Percentiles rank a stretch among this genome's conserved stretches.
Conservation (phyloP, 2,113 vertebrate species). For the Semnopithecus entellus region DNA sequence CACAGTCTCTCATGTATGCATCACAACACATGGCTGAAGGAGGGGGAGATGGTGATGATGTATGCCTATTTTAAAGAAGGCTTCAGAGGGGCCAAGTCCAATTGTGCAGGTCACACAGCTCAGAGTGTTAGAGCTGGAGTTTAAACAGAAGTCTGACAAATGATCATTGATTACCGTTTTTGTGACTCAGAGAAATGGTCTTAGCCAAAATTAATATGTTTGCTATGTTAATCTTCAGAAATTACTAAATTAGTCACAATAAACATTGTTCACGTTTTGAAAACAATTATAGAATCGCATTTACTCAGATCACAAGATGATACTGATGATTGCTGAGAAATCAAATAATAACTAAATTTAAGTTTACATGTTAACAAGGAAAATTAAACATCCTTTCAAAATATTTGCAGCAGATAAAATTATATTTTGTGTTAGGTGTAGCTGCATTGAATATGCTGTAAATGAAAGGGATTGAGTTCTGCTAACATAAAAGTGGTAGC, state of each 20-base stretch:
- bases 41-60: not conserved
- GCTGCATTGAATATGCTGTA: not conserved
- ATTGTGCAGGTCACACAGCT: not conserved
- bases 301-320: not conserved
- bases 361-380: not conserved
- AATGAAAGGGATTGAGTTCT: not conserved
- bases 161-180: not conserved
- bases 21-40: not conserved
- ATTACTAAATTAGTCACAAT: not conserved
- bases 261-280: not conserved
- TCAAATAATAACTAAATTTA: constrained; percentile 16
- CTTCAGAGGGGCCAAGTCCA: not conserved
- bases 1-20: not conserved
- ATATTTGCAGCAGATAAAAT: not conserved
- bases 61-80: not conserved
- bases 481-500: not conserved
- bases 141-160: not conserved
- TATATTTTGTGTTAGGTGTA: not conserved
- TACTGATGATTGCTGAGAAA: not conserved
- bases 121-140: not conserved
- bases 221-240: not conserved
- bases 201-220: not conserved
- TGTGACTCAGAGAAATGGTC: not conserved
- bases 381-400: not conserved
- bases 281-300: not conserved